Percentiles rank a stretch among this genome's conserved stretches.
Conservation (phyloP, 1,140 invertebrate species). For the Diorhabda carinulata region DNA sequence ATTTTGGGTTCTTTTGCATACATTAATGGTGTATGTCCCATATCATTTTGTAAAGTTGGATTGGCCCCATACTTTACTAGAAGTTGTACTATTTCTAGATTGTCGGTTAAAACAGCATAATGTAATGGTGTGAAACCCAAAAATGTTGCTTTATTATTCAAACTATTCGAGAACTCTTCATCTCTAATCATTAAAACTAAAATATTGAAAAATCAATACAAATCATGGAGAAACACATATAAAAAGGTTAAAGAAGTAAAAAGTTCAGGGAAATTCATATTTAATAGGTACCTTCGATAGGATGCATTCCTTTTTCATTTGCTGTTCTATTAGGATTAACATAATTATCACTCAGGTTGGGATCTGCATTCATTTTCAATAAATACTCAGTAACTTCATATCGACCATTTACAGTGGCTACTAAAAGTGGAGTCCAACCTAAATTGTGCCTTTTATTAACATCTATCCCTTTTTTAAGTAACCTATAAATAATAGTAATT, state of each 20-base stretch:
- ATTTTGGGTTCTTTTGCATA: slow-evolving; percentile 62
- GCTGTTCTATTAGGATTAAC: slow-evolving; percentile 65
- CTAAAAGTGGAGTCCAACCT: slow-evolving; percentile 84
- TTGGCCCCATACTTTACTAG: slow-evolving; percentile 67
- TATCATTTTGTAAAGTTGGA: slow-evolving; percentile 71
- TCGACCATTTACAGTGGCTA: slow-evolving; percentile 75
- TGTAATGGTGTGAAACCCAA: slow-evolving; percentile 85
- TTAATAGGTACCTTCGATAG: slow-evolving; percentile 40
- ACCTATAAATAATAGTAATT: slow-evolving; percentile 28
- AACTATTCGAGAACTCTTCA: slow-evolving; percentile 62
- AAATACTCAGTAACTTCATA: slow-evolving; percentile 63
- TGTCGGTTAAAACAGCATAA: slow-evolving; percentile 80
- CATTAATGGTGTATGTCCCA: slow-evolving; percentile 72
- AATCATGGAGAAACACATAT: slow-evolving; percentile 4
- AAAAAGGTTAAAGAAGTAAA: background rate
- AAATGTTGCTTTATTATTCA: slow-evolving; percentile 74
- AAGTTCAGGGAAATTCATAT: background rate
- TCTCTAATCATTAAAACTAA: slow-evolving; percentile 43
- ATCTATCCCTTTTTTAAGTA: slow-evolving; percentile 50
- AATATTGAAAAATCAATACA: background rate
- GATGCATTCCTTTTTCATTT: slow-evolving; percentile 39
- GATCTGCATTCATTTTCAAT: slow-evolving; percentile 71
- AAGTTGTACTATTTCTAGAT: slow-evolving; percentile 56
- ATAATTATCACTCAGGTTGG: slow-evolving; percentile 77
- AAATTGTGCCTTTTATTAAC: slow-evolving; percentile 65